Evolutionary conservation across 2,797 vertebrate species (phyloP).

Genomic region (Pipistrellus pipistrellus): DNA sequence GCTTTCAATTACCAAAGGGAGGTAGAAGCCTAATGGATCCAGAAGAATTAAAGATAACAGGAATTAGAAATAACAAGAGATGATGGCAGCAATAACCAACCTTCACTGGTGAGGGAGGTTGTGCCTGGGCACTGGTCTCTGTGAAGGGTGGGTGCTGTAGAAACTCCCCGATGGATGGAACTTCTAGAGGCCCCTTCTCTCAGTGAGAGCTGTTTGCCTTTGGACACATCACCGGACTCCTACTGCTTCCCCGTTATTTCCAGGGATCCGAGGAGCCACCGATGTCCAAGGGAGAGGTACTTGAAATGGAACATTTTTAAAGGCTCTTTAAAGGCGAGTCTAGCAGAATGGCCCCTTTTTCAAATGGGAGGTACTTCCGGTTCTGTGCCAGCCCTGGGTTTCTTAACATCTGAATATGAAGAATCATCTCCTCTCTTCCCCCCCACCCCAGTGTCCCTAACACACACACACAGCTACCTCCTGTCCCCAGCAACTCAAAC

Average conservation of each 20-base stretch:
- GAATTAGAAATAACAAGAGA: neutral
- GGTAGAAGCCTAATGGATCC: neutral
- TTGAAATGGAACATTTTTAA: neutral
- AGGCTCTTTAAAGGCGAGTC: neutral
- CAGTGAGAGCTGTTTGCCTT: neutral
- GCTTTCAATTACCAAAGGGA: slow-evolving; percentile 6
- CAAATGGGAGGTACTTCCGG: neutral
- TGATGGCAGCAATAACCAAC: neutral
- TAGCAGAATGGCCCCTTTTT: neutral
- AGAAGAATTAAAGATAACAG: slow-evolving; percentile 6
- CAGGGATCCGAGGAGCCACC: neutral
- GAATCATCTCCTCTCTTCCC: neutral
- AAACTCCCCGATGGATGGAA: neutral
- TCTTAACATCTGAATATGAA: neutral
- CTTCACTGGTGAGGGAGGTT: fast-evolving
- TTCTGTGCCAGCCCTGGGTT: neutral
- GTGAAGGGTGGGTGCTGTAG: neutral
- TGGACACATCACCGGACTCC: neutral
- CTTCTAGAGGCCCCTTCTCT: neutral
- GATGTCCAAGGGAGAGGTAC: neutral
- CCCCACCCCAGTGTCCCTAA: neutral
- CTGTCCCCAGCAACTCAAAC: neutral
- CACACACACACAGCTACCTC: neutral
- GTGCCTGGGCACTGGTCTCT: fast-evolving
- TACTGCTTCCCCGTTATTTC: neutral